phyloP scores from a whole-genome alignment of 2,113 vertebrate species.

The Myotis brandtii region DNA sequence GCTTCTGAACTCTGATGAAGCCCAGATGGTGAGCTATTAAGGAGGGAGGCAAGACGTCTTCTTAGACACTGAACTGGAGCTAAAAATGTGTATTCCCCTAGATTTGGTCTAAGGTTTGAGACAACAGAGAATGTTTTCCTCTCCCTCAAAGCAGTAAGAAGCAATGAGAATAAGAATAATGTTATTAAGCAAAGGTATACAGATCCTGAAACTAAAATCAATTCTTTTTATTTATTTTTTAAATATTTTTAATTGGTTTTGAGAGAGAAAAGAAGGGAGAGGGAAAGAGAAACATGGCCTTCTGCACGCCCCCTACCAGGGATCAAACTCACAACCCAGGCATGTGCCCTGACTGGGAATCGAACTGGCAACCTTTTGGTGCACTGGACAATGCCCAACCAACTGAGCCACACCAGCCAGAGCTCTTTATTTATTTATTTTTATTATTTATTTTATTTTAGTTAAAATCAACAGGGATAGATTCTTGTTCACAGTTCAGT shows the following conservation, averaged over 20 bases:
- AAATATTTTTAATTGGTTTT: too few species aligned
- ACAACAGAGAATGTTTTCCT: slow-evolving; percentile 26
- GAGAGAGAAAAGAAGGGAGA: too few species aligned
- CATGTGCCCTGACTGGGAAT: too few species aligned
- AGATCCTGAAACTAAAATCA: slow-evolving; percentile 13
- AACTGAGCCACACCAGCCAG: too few species aligned
- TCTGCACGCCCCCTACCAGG: too few species aligned
- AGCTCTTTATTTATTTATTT: too few species aligned
- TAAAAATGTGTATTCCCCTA: neutral
- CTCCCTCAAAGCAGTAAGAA: slow-evolving; percentile 11
- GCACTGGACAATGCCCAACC: too few species aligned
- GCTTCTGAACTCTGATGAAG: slow-evolving; percentile 34
- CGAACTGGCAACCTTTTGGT: too few species aligned
- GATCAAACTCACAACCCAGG: too few species aligned
- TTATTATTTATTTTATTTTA: neutral
- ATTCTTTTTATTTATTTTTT: neutral
- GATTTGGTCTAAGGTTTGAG: neutral
- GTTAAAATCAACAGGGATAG: neutral
- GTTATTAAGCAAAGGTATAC: neutral
- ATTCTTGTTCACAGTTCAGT: neutral
- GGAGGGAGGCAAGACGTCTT: slow-evolving; percentile 30
- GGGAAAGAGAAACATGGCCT: too few species aligned
- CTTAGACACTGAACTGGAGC: neutral
- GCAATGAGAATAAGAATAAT: neutral
- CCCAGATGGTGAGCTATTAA: slow-evolving; percentile 49